Conservation (phyloP, 2,113 vertebrate genomes). For the Morone saxatilis region DNA sequence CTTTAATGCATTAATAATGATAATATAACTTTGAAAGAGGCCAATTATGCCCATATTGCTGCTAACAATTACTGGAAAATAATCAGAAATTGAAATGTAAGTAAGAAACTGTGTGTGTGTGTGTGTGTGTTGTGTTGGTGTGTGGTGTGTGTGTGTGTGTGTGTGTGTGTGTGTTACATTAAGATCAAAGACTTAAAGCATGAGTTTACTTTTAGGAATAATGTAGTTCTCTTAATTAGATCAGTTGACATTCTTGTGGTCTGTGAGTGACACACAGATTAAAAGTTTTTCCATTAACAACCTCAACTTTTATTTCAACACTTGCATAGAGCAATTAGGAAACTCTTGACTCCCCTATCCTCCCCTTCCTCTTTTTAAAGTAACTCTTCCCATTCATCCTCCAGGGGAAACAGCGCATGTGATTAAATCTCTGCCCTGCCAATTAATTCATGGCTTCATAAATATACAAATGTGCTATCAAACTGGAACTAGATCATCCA, state of each 20-base stretch:
- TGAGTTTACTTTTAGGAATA: background rate
- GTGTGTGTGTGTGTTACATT: background rate
- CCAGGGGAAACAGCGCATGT: constrained; percentile 73
- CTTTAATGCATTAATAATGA: background rate
- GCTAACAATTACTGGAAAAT: background rate
- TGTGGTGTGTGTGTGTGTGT: background rate
- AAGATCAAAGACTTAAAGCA: background rate
- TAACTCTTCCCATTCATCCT: constrained; percentile 73
- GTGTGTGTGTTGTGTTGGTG: background rate
- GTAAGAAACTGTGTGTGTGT: background rate
- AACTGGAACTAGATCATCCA: constrained; percentile 75
- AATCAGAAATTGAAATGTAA: background rate
- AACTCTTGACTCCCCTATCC: constrained; percentile 54
- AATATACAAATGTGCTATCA: constrained; percentile 81
- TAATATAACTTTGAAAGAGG: background rate
- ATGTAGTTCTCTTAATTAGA: constrained; percentile 6
- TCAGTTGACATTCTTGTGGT: background rate
- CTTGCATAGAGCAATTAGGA: constrained; percentile 56
- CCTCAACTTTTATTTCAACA: constrained; percentile 54
- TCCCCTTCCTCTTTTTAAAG: constrained; percentile 70
- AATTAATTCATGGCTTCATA: constrained; percentile 83
- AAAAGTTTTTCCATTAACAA: constrained; percentile 56
- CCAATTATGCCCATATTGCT: background rate
- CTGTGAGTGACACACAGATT: constrained; percentile 31
- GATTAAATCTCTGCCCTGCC: constrained; percentile 81